Evolutionary conservation across 2,888 invertebrate genomes (phyloP).

Genomic region (Eristalinus aeneus): DNA sequence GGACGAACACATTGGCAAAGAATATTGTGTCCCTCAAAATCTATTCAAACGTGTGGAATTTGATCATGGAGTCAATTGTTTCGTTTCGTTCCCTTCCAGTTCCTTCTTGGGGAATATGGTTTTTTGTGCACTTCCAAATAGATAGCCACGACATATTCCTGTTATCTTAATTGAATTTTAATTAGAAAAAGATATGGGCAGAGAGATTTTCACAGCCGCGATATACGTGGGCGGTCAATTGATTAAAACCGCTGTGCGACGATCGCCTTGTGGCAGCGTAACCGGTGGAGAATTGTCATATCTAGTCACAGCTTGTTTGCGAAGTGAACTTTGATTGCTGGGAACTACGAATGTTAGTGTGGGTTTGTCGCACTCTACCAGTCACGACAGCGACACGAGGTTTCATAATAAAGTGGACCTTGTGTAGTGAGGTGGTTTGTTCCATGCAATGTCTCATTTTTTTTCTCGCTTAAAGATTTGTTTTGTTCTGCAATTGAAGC

Average conservation of each 20-base stretch:
- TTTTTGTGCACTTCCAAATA: not conserved
- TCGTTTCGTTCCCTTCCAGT: not conserved
- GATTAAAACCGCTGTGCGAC: not conserved
- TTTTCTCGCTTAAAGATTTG: not conserved
- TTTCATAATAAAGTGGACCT: not conserved
- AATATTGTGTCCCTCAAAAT: not conserved
- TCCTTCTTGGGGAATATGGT: not conserved
- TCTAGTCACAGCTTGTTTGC: not conserved
- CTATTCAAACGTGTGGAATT: not conserved
- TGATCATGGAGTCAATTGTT: not conserved
- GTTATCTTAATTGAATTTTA: constrained; percentile 61
- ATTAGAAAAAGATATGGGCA: constrained; percentile 22
- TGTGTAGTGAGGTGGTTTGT: not conserved
- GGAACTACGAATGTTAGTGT: not conserved
- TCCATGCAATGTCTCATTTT: not conserved
- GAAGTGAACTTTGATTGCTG: not conserved
- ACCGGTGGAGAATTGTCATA: not conserved
- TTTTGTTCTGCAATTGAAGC: not conserved
- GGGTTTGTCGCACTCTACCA: not conserved
- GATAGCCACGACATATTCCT: constrained; percentile 24
- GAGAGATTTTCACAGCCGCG: constrained; percentile 17
- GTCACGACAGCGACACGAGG: not conserved
- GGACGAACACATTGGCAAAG: not conserved
- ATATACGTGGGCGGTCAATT: not conserved
- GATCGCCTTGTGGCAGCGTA: not conserved